phyloP scores from a whole-genome alignment of 2,113 vertebrate species.

The Setophaga kirtlandii region DNA sequence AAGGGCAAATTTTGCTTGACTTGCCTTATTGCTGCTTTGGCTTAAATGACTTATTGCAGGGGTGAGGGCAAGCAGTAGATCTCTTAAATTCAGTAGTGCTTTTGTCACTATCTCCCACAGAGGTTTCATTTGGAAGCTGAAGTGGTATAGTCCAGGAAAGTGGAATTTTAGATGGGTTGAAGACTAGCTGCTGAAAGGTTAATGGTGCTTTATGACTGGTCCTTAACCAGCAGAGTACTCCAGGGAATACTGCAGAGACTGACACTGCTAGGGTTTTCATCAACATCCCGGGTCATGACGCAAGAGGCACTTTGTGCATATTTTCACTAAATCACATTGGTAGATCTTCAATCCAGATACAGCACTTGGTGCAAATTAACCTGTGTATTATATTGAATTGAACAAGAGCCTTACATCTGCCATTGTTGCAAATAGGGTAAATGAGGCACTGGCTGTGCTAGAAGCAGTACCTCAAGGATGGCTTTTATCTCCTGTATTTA shows the following conservation, averaged over 20 bases:
- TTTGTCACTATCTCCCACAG: neutral
- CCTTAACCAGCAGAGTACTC: neutral
- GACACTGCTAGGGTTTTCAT: neutral
- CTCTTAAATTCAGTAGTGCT: neutral
- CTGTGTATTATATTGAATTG: neutral
- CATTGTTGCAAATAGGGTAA: neutral
- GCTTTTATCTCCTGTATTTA: neutral
- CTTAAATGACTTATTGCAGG: neutral
- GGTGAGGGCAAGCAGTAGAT: neutral
- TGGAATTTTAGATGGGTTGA: neutral
- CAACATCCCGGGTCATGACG: neutral
- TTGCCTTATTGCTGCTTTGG: neutral
- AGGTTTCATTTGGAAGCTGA: neutral
- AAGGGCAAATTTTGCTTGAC: neutral
- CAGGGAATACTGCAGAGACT: neutral
- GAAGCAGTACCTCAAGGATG: neutral
- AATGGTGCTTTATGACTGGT: neutral
- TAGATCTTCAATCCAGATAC: neutral
- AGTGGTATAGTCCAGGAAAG: neutral
- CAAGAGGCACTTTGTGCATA: neutral
- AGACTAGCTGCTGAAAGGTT: neutral
- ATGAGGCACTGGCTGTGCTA: neutral
- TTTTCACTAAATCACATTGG: neutral
- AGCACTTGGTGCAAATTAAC: neutral
- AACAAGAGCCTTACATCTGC: neutral